phyloP scores from a whole-genome alignment of 2,113 vertebrate species.

The Zosterops pallidus region DNA sequence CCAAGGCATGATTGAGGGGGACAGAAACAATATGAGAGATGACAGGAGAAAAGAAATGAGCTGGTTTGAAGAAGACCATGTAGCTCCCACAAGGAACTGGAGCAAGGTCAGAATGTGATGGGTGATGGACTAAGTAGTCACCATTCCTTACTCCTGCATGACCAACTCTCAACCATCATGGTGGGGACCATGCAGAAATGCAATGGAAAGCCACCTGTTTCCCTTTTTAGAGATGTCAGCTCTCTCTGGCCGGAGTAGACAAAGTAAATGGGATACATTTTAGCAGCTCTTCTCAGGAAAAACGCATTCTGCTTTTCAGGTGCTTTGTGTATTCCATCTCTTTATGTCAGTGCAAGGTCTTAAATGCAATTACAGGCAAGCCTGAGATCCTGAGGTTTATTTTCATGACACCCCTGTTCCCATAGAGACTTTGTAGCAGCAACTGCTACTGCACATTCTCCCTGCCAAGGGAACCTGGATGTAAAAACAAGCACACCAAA shows the following conservation, averaged over 20 bases:
- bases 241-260: not conserved
- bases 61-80: not conserved
- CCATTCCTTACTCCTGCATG: not conserved
- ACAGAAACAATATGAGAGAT: not conserved
- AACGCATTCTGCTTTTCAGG: not conserved
- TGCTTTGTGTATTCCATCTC: not conserved
- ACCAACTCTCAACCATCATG: not conserved
- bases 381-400: not conserved
- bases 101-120: not conserved
- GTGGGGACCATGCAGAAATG: not conserved
- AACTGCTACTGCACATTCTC: not conserved
- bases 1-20: accelerated
- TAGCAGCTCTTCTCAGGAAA: not conserved
- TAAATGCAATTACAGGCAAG: not conserved
- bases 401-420: not conserved
- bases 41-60: not conserved
- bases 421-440: not conserved
- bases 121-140: not conserved
- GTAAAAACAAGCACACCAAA: not conserved
- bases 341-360: not conserved
- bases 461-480: not conserved
- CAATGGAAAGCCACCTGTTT: not conserved
- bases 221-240: not conserved
- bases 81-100: not conserved
- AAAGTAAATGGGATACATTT: not conserved